These are phyloP conservation scores for Python bivittatus DNA, from an alignment of 2,113 vertebrate genomes.

Conservation along the genomic window DNA sequence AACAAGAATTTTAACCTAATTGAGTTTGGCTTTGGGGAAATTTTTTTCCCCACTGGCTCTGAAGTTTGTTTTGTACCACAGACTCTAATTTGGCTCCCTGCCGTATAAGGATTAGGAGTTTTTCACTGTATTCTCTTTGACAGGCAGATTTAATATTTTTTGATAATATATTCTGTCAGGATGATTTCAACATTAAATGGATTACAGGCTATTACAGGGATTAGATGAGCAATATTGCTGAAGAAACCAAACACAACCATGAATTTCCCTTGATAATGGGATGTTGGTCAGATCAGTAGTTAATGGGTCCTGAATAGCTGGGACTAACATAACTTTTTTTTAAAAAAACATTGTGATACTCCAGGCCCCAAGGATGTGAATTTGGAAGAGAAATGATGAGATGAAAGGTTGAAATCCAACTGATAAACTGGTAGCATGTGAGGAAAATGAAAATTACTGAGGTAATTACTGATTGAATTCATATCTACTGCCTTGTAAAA, in stretches of 20 bases:
- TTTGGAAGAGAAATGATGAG: too few relatives aligned
- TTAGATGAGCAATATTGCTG: neutral
- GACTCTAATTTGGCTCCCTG: neutral
- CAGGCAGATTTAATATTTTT: neutral
- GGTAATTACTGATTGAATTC: constrained; percentile 26
- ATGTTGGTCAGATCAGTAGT: too few relatives aligned
- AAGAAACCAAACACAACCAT: neutral
- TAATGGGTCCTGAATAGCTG: too few relatives aligned
- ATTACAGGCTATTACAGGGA: neutral
- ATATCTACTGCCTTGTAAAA: constrained; percentile 10
- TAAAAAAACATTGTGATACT: too few relatives aligned
- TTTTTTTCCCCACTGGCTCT: neutral
- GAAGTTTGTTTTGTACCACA: neutral
- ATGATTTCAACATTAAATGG: neutral
- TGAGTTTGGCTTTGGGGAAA: neutral
- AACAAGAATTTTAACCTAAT: neutral
- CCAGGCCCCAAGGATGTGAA: too few relatives aligned
- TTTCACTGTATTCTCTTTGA: neutral
- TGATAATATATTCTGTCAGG: neutral
- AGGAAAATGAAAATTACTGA: neutral
- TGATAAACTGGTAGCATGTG: neutral
- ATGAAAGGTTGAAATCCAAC: neutral
- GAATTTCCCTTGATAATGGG: neutral
- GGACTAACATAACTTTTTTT: too few relatives aligned
- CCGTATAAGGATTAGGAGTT: neutral